Evolutionary conservation across 2,113 vertebrate species (phyloP).

Genomic region (Halichoerus grypus): DNA sequence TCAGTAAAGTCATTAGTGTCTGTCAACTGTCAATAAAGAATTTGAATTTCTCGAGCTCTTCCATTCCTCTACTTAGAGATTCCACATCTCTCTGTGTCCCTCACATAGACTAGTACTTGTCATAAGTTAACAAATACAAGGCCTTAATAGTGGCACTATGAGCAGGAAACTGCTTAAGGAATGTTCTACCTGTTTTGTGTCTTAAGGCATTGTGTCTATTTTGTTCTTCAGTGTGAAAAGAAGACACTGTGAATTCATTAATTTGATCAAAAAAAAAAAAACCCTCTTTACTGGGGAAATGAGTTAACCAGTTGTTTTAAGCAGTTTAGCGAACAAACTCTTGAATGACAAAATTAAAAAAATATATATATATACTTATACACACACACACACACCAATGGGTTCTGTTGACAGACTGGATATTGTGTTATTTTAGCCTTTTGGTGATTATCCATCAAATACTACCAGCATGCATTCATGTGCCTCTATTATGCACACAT

Average conservation of each 20-base stretch:
- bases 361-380: background rate
- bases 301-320: background rate
- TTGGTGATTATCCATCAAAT: background rate
- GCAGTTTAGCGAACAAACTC: constrained; percentile 1
- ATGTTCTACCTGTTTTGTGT: background rate
- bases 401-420: background rate
- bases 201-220: background rate
- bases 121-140: background rate
- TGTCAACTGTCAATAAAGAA: background rate
- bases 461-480: background rate
- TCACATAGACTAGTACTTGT: background rate
- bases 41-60: constrained; percentile 6
- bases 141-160: background rate
- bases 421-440: background rate
- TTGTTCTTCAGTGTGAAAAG: background rate
- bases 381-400: background rate
- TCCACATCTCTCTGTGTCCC: background rate
- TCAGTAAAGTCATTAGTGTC: background rate
- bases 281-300: constrained; percentile 6
- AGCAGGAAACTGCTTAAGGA: background rate
- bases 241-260: background rate
- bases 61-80: background rate
- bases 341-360: background rate
- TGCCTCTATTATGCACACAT: background rate
- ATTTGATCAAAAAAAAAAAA: background rate